Evolutionary conservation across 2,888 invertebrate species (phyloP), one percentile per base, ranked within the genome.

Genomic region (Luperina nickerlii): DNA sequence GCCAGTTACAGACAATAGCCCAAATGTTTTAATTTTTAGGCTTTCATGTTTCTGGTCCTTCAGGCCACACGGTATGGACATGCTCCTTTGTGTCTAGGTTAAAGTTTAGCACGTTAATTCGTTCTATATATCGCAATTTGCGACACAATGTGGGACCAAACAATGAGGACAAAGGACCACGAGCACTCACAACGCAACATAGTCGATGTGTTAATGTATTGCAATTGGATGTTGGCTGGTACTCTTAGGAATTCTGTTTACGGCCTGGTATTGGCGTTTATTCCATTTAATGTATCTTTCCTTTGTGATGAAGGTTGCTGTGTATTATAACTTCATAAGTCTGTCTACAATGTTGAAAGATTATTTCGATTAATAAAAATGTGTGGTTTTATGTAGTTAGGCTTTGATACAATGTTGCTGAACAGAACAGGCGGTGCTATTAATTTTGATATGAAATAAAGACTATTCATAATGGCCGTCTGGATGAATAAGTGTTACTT

Each of bases 51-150:
- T 54, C 32, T 75, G 76, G 69, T 70, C 75, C 60, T 82, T 81
- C 79, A 78, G 83, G 84, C 92, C 94, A 94, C 94, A 95, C 91
- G 94, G 94, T 88, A 93, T 89, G 74, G 88, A 90, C 92, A 92
- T 92, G 91, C 89, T 88, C 75, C 76, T 91, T 92, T 94, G 93
- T 94, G 87, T 74, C 85, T 85, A 85, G 79, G 38, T 83, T 89
- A 88, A 91, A 87, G 89, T 86, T 89, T 83, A 85, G 90, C 91
- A 91, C 88, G 90, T 90, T 93, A 92, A 93, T 92, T 91, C 87
- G 86, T 85, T 88, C 86, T 82, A 84, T 84, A 86, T 48, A 82
- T 84, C n/a, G 78, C 75, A 84, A 87, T 90, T 90, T 84, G 87
- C 83, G 85, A 79, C 82, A 86, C 84, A 89, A 88, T 89, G 79